Base-by-base conservation (phyloP, 2,797 vertebrate genomes). In the Myotis pilosus region DNA sequence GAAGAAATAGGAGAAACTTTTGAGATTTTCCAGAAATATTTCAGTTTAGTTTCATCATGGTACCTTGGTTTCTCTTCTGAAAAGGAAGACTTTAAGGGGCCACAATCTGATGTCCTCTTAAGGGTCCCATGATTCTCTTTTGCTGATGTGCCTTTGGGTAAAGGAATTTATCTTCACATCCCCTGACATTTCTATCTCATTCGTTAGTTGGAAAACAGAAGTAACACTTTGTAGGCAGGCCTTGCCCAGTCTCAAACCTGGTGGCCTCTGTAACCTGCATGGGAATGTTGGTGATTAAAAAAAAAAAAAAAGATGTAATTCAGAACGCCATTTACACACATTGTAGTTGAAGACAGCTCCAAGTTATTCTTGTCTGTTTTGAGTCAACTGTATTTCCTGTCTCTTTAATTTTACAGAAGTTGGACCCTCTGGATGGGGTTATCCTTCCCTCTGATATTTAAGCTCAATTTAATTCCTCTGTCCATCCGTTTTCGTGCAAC, bases 1-100 rank as follows among this genome's bases (percentile, higher is more conserved):
- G 4, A 60, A 72, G 44, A 25, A 17, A 53, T 78, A 71, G 62
- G 36, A 80, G 33, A 80, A 82, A 84, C 28, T 33, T 71, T 44
- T n/a, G 68, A 92, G 89, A 68, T 66, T 95, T 93, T 94, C 83
- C 91, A 78, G 76, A 80, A 92, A 94, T 60, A 57, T 30, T 23
- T 51, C 16, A 87, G 72, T 80, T 83, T 55, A 69, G 33, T 38
- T 66, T 60, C 4, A 9, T n/a, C 25, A 44, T 47, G 69, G 49
- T 19, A 69, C 28, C 4, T n/a, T 68, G 62, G 60, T 71, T 92
- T 69, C 71, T 92, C 33, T 86, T 94, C 85, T 69, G 83, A 92
- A 82, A 79, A 91, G 30, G 23, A 41, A 81, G 81, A 80, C 6
- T 81, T 23, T 62, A 87, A 89, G 62, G 15, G 44, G n/a, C 36